Base-by-base conservation (phyloP, 2,113 vertebrate genomes). In the Callionymus lyra region DNA sequence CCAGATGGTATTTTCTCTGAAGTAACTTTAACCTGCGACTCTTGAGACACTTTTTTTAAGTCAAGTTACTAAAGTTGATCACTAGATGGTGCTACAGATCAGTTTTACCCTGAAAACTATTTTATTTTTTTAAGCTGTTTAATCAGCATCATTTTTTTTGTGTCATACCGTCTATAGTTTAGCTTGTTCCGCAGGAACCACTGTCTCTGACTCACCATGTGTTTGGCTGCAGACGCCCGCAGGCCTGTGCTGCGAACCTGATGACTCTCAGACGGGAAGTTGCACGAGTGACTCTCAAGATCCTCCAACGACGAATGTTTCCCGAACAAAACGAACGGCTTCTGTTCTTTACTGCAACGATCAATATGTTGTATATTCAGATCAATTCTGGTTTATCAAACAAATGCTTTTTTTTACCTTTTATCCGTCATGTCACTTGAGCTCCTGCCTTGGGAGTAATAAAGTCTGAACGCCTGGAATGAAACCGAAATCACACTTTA, bases 381-480 rank as follows among this genome's bases (percentile, higher is more conserved):
- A 34, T 11, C 16, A 17, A 14, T 10, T 12, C 16, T 0, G 40
- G 21, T 32, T 40, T 5, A 42, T 9, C 5, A 38, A 27, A 27
- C 21, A 8, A 27, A 27, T 5, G 8, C 8, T 5, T 27, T 5
- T 8, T 27, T 19, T 31, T 83, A 97, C 94, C 93, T 92, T 76
- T 90, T 92, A 65, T 94, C 91, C 51, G 90, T 87, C 63, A 97
- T 88, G 74, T 93, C 93, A 79, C 91, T 97, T 14, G 94, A 96
- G 65, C 95, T 88, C 84, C 96, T 87, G 17, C 93, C 94, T 6
- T 97, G 91, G 47, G 87, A 92, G 80, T 92, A 98, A 47, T 94
- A 97, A 56, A 86, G 91, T 59, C 91, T 87, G 77, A 98, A 97
- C 0, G 89, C 84, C 94, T 98, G 68, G 31, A 60, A 56, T 58